Base-by-base conservation (phyloP, 2,113 vertebrate genomes). In the Tichodroma muraria region DNA sequence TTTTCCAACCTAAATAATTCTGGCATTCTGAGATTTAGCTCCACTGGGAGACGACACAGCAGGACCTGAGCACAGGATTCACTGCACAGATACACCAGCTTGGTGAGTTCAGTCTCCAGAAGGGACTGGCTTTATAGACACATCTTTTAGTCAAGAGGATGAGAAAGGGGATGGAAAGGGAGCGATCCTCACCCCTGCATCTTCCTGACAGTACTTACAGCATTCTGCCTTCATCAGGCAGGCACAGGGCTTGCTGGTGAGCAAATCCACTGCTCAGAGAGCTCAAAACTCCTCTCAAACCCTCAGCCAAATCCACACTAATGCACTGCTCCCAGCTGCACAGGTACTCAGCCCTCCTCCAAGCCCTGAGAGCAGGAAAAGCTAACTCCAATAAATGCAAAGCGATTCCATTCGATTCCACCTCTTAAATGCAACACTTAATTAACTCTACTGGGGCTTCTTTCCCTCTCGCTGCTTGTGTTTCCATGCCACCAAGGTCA, bases 381-480 rank as follows among this genome's bases (percentile, higher is more conserved):
- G 28, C 72, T 35, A 90, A 45, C 35, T 88, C 57, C 24, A 64
- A 10, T 25, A 83, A 77, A 80, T 10, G 47, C 45, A 85, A 59
- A 90, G 76, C 13, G 5, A 52, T 80, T 49, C 68, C 54, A 28
- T 72, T 88, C 1, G 0, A 73, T 70, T 50, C 40, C 20, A 6
- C 59, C 68, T 89, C 83, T 81, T 80, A 93, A 95, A 85, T 23
- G 47, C 56, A 77, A 28, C n/a, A 8, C 76, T 90, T 94, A 92
- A 94, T 95, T 96, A 93, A 92, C 90, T 80, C 82, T 83, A 3
- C 85, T 45, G 76, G 69, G 90, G 72, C 56, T 95, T 50, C 90
- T 45, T 66, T 63, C 0, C 0, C 72, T 80, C 30, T 59, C 24
- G 2, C 61, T 57, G 49, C 90, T 60, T 11, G 35, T 49, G 90